A percentile compares a stretch with the other conserved stretches of the same genome.
Conservation (phyloP, 2,113 vertebrate genomes). For the Pipra filicauda region DNA sequence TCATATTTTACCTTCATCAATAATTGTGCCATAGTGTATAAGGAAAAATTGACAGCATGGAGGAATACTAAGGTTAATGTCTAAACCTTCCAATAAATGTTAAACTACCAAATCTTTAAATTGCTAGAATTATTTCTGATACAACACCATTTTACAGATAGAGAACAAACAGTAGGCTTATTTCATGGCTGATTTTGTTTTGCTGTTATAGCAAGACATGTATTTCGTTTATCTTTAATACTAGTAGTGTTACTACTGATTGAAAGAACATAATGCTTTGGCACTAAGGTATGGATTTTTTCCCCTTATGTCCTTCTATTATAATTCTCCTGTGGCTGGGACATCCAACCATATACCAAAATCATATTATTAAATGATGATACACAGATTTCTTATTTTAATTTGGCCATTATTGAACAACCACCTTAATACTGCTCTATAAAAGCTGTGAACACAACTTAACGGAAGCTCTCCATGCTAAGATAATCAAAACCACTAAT, state of each 20-base stretch:
- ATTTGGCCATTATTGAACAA: not conserved
- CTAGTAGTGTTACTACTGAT: not conserved
- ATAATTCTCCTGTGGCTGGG: not conserved
- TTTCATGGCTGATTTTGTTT: not conserved
- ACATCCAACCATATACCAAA: not conserved
- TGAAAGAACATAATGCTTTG: not conserved
- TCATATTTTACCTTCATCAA: not conserved
- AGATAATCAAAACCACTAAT: constrained; percentile 18
- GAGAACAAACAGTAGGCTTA: not conserved
- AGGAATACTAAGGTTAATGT: not conserved
- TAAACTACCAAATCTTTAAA: not conserved
- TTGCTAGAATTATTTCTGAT: not conserved
- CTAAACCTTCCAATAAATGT: not conserved
- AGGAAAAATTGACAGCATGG: not conserved
- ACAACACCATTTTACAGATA: not conserved
- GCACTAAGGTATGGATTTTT: not conserved
- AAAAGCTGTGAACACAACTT: not conserved
- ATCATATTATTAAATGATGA: not conserved
- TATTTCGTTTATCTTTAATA: not conserved
- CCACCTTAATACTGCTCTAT: not conserved
- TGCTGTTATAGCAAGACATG: not conserved
- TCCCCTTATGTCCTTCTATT: not conserved
- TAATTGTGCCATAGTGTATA: not conserved
- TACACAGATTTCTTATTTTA: not conserved
- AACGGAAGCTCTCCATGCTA: not conserved